A percentile compares a stretch with the other conserved stretches of the same genome.
These are phyloP conservation scores for Guaruba guarouba DNA, from an alignment of 2,113 vertebrate genomes.

Conservation along the genomic window DNA sequence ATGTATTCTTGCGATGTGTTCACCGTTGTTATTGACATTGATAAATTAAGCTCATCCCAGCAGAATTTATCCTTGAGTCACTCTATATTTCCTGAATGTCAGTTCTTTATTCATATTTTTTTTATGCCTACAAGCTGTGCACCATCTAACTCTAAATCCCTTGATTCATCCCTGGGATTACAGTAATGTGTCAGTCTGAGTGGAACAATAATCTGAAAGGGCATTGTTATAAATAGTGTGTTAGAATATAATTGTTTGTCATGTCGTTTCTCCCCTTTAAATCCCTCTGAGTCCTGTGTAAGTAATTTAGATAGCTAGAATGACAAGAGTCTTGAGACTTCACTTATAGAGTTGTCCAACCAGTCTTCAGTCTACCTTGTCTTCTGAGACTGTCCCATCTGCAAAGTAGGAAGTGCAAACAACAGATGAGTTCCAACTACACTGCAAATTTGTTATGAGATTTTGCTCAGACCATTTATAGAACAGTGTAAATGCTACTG, in stretches of 20 bases:
- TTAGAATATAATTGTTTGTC: slow-evolving; percentile 92
- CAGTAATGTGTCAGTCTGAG: slow-evolving; percentile 79
- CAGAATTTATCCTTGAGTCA: slow-evolving; percentile 86
- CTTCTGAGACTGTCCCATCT: slow-evolving; percentile 77
- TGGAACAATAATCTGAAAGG: slow-evolving; percentile 83
- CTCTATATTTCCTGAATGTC: slow-evolving; percentile 91
- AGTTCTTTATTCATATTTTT: slow-evolving; percentile 75
- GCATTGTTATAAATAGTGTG: slow-evolving; percentile 87
- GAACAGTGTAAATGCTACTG: slow-evolving; percentile 51
- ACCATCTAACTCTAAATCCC: slow-evolving; percentile 75
- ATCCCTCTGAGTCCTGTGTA: slow-evolving; percentile 84
- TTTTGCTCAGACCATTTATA: slow-evolving; percentile 61
- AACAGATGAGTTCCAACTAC: slow-evolving; percentile 74
- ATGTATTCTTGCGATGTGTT: slow-evolving; percentile 87
- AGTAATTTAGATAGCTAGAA: slow-evolving; percentile 87
- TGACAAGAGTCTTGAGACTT: slow-evolving; percentile 89
- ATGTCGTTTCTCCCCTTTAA: slow-evolving; percentile 84
- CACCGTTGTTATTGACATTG: slow-evolving; percentile 91
- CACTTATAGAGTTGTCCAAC: slow-evolving; percentile 85
- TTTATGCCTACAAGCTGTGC: slow-evolving; percentile 79
- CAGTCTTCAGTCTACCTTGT: slow-evolving; percentile 74
- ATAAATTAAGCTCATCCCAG: slow-evolving; percentile 94
- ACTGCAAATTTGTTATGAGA: slow-evolving; percentile 67
- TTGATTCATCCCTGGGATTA: slow-evolving; percentile 79
- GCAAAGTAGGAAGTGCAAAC: slow-evolving; percentile 72